These are phyloP conservation scores for Muntiacus muntjak DNA, from an alignment of 2,113 vertebrate genomes.

Conservation along the genomic window DNA sequence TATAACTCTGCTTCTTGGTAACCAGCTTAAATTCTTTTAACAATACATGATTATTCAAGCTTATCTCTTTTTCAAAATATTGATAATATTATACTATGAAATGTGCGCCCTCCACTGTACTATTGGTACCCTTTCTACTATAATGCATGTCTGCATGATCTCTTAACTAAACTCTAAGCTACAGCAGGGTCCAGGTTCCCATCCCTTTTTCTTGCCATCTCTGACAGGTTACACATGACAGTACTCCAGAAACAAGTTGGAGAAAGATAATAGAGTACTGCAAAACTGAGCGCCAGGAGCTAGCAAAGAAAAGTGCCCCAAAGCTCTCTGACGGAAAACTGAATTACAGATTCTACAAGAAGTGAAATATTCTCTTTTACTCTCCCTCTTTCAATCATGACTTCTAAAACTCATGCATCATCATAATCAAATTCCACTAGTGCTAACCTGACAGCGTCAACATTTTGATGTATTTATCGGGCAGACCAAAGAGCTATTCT, in stretches of 20 bases:
- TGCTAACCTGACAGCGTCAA: not conserved
- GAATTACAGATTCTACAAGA: not conserved
- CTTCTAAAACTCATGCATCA: not conserved
- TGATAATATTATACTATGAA: not conserved
- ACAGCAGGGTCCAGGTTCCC: not conserved
- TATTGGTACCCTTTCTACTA: not conserved
- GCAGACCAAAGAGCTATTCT: not conserved
- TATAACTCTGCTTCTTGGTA: not conserved
- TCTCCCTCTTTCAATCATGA: not conserved
- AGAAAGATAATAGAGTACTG: not conserved
- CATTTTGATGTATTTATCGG: not conserved
- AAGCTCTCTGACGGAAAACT: not conserved
- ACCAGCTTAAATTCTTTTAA: slow-evolving; percentile 16
- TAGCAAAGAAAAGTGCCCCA: not conserved
- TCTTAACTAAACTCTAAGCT: not conserved
- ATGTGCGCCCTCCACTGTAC: not conserved
- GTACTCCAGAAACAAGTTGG: not conserved
- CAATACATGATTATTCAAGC: not conserved
- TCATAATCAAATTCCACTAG: not conserved
- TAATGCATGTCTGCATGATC: not conserved
- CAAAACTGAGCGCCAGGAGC: not conserved
- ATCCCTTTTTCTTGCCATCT: not conserved
- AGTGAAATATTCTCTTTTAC: not conserved
- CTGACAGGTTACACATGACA: not conserved
- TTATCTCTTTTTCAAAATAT: not conserved